Conservation (phyloP, 2,797 vertebrate genomes). For the Chelon auratus region DNA sequence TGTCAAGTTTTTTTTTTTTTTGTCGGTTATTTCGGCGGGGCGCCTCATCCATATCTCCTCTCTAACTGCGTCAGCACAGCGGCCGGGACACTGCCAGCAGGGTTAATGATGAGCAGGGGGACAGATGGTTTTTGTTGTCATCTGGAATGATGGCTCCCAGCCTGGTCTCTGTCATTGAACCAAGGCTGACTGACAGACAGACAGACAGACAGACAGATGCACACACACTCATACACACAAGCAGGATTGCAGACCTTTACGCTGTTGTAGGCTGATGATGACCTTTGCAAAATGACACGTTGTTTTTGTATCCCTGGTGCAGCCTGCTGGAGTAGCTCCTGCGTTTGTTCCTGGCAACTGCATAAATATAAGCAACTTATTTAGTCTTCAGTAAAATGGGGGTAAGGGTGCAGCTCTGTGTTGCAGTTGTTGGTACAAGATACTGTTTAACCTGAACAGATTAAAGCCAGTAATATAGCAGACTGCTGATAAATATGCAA, state of each 20-base stretch:
- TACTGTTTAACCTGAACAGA: not conserved
- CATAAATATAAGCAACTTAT: no score
- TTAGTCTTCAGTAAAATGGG: no score
- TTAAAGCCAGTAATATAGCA: not conserved
- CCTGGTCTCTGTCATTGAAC: slow-evolving; percentile 57
- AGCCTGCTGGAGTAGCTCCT: not conserved
- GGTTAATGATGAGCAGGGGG: slow-evolving; percentile 72
- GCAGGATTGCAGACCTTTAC: slow-evolving; percentile 33
- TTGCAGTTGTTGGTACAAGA: not conserved
- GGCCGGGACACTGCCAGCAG: slow-evolving; percentile 55
- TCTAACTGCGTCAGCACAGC: slow-evolving; percentile 50
- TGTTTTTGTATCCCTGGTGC: not conserved
- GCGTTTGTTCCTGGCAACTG: not conserved
- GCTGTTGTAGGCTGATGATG: slow-evolving; percentile 13
- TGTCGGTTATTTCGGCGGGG: slow-evolving; percentile 50
- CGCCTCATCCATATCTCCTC: slow-evolving; percentile 50
- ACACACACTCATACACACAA: not conserved
- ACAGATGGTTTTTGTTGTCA: slow-evolving; percentile 73
- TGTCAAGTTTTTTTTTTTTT: slow-evolving; percentile 39
- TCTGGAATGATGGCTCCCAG: slow-evolving; percentile 66
- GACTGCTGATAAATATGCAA: slow-evolving; percentile 12
- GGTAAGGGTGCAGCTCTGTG: no score
- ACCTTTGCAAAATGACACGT: slow-evolving; percentile 36
- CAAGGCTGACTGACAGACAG: slow-evolving; percentile 31
- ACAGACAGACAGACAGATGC: slow-evolving; percentile 28